Conservation (phyloP, 2,888 invertebrate genomes). For the Hyppa rectilinea region DNA sequence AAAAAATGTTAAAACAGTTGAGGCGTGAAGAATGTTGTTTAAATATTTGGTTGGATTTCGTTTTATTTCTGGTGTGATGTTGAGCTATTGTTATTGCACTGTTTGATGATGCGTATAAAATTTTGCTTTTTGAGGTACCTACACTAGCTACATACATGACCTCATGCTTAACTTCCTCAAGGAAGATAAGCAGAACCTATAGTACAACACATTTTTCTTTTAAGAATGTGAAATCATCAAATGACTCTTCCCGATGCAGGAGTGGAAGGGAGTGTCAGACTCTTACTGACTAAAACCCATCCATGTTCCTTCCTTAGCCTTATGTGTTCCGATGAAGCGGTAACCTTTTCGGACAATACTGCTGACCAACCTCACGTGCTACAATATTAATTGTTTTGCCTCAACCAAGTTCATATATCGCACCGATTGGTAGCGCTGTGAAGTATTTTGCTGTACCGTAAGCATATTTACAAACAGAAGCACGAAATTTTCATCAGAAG, state of each 20-base stretch:
- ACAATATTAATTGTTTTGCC: neutral
- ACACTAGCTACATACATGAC: neutral
- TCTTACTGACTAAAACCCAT: too few species aligned
- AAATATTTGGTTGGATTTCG: constrained; percentile 14
- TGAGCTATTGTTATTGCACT: too few species aligned
- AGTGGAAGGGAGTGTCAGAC: too few species aligned
- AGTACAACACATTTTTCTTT: neutral
- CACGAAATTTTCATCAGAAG: neutral
- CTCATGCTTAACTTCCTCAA: neutral
- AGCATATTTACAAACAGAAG: neutral
- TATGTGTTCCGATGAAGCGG: too few species aligned
- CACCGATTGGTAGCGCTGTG: neutral
- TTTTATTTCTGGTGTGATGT: constrained; percentile 24
- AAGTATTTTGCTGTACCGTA: neutral
- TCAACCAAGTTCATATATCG: neutral
- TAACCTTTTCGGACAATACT: too few species aligned
- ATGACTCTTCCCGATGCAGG: too few species aligned
- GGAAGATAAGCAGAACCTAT: neutral
- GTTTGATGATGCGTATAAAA: neutral
- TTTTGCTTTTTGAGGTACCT: neutral
- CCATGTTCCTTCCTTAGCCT: too few species aligned
- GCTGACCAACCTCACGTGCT: too few species aligned
- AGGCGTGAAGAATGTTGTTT: constrained; percentile 9
- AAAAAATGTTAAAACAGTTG: constrained; percentile 57
- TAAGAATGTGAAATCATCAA: too few species aligned